Percentiles rank a stretch among this genome's conserved stretches.
These are phyloP conservation scores for Polyodon spathula DNA, from an alignment of 2,113 vertebrate genomes.

Conservation along the genomic window DNA sequence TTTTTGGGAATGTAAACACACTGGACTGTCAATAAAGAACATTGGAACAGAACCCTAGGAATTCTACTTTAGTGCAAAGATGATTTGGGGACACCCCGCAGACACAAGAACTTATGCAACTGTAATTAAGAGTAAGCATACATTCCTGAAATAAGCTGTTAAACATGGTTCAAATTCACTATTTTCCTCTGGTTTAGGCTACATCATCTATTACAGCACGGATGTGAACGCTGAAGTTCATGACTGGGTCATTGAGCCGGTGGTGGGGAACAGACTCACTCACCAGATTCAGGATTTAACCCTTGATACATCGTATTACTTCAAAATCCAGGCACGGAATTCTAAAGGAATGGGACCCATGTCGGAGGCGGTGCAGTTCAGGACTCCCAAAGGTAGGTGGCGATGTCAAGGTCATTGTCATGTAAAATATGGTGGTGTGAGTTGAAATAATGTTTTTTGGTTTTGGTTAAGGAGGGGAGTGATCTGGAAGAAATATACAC, in stretches of 20 bases:
- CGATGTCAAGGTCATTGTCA: background rate
- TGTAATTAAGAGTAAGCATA: too few relatives aligned
- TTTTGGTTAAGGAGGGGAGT: too few relatives aligned
- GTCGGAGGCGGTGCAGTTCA: conserved; percentile 92
- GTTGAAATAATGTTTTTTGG: too few relatives aligned
- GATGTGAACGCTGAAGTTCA: conserved; percentile 93
- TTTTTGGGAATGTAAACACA: too few relatives aligned
- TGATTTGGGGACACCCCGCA: background rate
- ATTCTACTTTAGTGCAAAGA: background rate
- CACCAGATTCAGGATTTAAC: conserved; percentile 97
- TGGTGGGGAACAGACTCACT: conserved; percentile 89
- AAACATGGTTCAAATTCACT: background rate
- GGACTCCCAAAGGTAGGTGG: conserved; percentile 84
- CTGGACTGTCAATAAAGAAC: too few relatives aligned
- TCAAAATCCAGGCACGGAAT: conserved; percentile 96
- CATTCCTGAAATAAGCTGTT: background rate
- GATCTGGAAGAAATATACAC: too few relatives aligned
- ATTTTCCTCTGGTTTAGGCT: conserved; percentile 57
- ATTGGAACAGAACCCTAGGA: background rate
- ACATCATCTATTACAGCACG: conserved; percentile 97
- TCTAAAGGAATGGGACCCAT: conserved; percentile 97
- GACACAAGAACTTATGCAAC: background rate
- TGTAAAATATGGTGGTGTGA: background rate
- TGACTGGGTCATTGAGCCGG: conserved; percentile 95
- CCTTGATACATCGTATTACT: conserved; percentile 91